These are phyloP conservation scores for Sepioteuthis lessoniana DNA, from an alignment of 2,888 invertebrate species.

Conservation along the genomic window DNA sequence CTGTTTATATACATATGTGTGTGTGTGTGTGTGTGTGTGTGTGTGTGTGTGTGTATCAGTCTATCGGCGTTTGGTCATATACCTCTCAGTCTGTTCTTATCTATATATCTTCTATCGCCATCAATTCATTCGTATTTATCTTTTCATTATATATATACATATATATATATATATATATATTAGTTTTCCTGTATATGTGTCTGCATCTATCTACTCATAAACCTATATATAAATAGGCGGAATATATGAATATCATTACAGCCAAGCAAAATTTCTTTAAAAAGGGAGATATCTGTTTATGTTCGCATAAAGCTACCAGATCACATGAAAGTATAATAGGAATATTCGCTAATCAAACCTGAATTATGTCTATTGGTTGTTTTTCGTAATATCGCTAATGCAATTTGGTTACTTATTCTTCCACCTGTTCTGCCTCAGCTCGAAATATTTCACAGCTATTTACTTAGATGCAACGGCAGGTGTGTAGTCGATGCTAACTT, in stretches of 20 bases:
- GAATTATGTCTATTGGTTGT: not conserved
- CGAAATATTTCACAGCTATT: not conserved
- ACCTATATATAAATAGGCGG: not conserved
- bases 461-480: constrained; percentile 16
- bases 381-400: not conserved
- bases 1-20: no score
- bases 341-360: not conserved
- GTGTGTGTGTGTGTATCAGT: no score
- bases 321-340: not conserved
- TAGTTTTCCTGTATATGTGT: not conserved
- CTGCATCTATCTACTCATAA: not conserved
- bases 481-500: not conserved
- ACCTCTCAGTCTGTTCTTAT: no score
- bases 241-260: not conserved
- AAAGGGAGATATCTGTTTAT: not conserved
- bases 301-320: not conserved
- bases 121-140: no score
- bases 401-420: not conserved
- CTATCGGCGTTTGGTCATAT: no score
- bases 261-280: not conserved
- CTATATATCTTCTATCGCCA: no score
- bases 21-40: no score
- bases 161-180: not conserved
- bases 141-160: not conserved
- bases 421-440: not conserved